Evolutionary conservation across 1,140 invertebrate species (phyloP), one percentile per base, ranked within the genome.

Genomic region (Eufriesea mexicana): DNA sequence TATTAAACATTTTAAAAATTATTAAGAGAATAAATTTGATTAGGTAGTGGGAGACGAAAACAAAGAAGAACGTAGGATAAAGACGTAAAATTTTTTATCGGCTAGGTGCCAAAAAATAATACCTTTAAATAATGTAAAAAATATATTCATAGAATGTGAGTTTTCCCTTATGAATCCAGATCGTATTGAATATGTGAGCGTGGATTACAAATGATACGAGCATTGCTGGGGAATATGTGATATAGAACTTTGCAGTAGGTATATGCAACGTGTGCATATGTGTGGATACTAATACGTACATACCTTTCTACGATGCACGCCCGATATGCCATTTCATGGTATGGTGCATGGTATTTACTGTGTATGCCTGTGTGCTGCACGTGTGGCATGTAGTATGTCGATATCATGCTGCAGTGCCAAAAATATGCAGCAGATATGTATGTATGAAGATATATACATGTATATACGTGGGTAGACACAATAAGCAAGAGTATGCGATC

Each of bases 311-410:
- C 9, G 45, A 57, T 49, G 55, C 20, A 42, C 67, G 42, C 42
- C 67, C 23, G 67, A 77, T 55, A 55, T 71, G 42, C 77, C 54
- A 67, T 68, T 59, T 54, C 59, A 49, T 51, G 70, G 70, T 54
- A 72, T 51, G 68, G 47, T 47, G 16, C 47, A 42, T n/a, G 57
- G 45, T 25, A 62, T 62, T 62, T 20, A 62, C 61, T 16, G 20
- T 62, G 28, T 35, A 23, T 55, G 47, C 12, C 10, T 74, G 70
- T 66, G 70, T 73, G 35, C 57, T 45, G 45, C 42, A 45, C 64
- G 79, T 42, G 72, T 47, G 79, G 80, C 42, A 49, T 61, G 80
- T 77, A 55, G 73, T 51, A 77, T 66, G 73, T 83, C 73, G 73
- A 83, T 83, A 82, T 75, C 71, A 35, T 45, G 77, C 51, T 79